phyloP scores from a whole-genome alignment of 2,797 vertebrate genomes.

The Crocodylus rhombifer region DNA sequence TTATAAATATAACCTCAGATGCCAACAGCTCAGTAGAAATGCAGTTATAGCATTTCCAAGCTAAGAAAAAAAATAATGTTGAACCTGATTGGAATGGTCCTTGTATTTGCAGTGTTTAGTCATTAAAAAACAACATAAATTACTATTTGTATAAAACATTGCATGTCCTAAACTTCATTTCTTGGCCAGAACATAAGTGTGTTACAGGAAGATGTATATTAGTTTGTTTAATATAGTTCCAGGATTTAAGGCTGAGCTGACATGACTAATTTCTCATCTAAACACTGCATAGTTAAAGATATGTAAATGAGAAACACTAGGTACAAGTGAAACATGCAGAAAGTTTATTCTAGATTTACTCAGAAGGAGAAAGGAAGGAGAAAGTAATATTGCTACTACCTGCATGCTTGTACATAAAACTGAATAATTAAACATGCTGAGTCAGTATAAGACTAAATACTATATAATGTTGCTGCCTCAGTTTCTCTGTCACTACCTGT shows the following conservation, averaged over 20 bases:
- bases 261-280: constrained; percentile 42
- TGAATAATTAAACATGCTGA: background rate
- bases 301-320: background rate
- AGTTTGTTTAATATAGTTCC: constrained; percentile 50
- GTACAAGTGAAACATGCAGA: constrained; percentile 21
- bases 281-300: background rate
- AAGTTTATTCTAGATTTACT: background rate
- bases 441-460: background rate
- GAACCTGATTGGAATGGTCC: constrained; percentile 66
- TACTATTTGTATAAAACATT: background rate
- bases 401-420: background rate
- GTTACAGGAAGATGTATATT: constrained; percentile 52
- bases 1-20: constrained; percentile 73
- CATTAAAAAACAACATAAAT: constrained; percentile 11
- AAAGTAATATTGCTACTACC: background rate
- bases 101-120: constrained; percentile 21
- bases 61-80: constrained; percentile 58
- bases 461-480: background rate
- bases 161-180: constrained; percentile 7
- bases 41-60: constrained; percentile 58
- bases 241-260: constrained; percentile 54
- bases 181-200: background rate
- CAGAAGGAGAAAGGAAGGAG: background rate
- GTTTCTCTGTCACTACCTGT: background rate
- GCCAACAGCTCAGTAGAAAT: constrained; percentile 60